Evolutionary conservation across 1,140 invertebrate species (phyloP).

Genomic region (Steinernema khuongi): DNA sequence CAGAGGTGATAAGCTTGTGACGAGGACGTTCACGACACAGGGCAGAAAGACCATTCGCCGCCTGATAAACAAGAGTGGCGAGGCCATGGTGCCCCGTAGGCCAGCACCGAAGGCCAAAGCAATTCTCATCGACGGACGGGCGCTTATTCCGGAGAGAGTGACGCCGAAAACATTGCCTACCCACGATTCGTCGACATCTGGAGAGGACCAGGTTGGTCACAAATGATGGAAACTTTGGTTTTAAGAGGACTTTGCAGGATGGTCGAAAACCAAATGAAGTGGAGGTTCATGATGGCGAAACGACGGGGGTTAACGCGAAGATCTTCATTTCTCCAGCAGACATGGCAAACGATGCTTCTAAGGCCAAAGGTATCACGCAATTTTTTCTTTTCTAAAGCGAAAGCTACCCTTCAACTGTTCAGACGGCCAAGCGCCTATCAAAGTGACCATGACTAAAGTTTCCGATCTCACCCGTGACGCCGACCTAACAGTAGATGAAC

Average conservation of each 20-base stretch:
- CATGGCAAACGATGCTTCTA: not conserved
- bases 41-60: too few species aligned
- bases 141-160: not conserved
- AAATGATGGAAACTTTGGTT: not conserved
- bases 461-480: not conserved
- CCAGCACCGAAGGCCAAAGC: not conserved
- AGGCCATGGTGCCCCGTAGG: not conserved
- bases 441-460: not conserved
- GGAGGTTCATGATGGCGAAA: not conserved
- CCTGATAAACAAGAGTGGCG: not conserved
- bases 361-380: not conserved
- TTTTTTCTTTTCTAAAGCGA: not conserved
- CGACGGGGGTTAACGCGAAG: slow-evolving; percentile 2
- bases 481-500: not conserved
- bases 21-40: not conserved
- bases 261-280: not conserved
- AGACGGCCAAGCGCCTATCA: not conserved
- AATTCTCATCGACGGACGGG: not conserved
- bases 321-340: not conserved
- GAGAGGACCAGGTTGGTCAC: not conserved
- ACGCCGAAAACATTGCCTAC: not conserved
- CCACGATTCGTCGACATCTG: not conserved
- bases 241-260: not conserved
- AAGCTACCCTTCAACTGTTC: not conserved
- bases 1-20: too few species aligned